Percentiles rank a stretch among this genome's conserved stretches.
These are phyloP conservation scores for Macrocentrus cingulum DNA, from an alignment of 1,140 invertebrate genomes.

Conservation along the genomic window DNA sequence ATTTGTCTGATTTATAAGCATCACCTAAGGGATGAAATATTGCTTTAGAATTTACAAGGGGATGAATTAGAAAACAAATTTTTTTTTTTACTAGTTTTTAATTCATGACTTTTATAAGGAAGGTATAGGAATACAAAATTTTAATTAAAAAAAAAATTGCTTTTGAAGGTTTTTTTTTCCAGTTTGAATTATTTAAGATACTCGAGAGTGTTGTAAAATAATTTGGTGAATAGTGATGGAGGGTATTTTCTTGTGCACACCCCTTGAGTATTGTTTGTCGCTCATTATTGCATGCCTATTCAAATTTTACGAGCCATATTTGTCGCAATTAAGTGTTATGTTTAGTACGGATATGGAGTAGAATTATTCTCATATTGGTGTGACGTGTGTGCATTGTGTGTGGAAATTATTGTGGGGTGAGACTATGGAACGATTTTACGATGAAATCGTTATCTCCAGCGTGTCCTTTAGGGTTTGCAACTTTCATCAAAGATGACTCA, in stretches of 20 bases:
- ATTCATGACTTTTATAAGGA: too few species aligned
- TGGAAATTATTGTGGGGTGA: not conserved
- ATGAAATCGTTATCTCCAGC: not conserved
- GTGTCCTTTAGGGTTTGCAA: slow-evolving; percentile 6
- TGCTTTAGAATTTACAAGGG: too few species aligned
- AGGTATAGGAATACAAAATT: too few species aligned
- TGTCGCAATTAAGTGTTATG: slow-evolving; percentile 56
- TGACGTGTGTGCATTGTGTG: not conserved
- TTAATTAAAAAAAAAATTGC: too few species aligned
- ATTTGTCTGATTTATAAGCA: too few species aligned
- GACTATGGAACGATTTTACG: slow-evolving; percentile 14
- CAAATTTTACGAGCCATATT: slow-evolving; percentile 56
- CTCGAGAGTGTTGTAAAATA: too few species aligned
- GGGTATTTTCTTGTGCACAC: not conserved
- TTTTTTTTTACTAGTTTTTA: too few species aligned
- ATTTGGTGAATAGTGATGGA: too few species aligned
- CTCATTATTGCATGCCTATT: slow-evolving; percentile 50
- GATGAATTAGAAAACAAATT: too few species aligned
- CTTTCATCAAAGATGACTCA: not conserved
- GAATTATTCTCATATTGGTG: slow-evolving; percentile 44
- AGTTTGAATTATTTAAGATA: too few species aligned
- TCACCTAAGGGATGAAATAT: too few species aligned
- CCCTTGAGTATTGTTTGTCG: not conserved
- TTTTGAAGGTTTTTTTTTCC: too few species aligned
- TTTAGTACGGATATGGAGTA: slow-evolving; percentile 43